Evolutionary conservation across 2,888 invertebrate species (phyloP).

Genomic region (Galeopsomyia nigrocyanea): DNA sequence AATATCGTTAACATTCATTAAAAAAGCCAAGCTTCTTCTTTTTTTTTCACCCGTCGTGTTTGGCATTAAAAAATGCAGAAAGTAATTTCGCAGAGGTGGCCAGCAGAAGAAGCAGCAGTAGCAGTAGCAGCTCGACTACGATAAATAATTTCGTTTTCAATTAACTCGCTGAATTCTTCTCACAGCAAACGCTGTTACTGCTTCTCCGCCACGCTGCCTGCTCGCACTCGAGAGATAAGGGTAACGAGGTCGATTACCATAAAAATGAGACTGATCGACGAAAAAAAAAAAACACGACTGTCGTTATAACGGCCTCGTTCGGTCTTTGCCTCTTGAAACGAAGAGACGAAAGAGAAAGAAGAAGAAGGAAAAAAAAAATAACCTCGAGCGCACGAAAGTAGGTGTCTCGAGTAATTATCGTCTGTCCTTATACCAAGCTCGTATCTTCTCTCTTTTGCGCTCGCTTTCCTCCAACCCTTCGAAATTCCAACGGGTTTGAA

Average conservation of each 20-base stretch:
- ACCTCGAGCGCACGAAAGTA: background rate
- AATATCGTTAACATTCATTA: too few relatives aligned
- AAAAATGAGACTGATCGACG: too few relatives aligned
- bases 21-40: background rate
- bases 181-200: background rate
- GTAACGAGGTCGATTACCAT: background rate
- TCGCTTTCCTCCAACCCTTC: background rate
- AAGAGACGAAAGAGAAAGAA: background rate
- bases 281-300: too few relatives aligned
- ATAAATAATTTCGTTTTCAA: constrained; percentile 59
- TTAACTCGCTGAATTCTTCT: constrained; percentile 46
- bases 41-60: background rate
- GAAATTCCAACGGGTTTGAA: background rate
- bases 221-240: constrained; percentile 13
- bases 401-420: constrained; percentile 19
- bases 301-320: background rate
- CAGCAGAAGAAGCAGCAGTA: constrained; percentile 16
- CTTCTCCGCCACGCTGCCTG: too few relatives aligned
- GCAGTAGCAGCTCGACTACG: constrained; percentile 19
- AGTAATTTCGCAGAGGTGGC: constrained; percentile 12
- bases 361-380: background rate
- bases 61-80: constrained; percentile 33
- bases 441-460: background rate
- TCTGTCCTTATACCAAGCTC: background rate
- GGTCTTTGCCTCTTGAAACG: background rate